Percentiles rank a stretch among this genome's conserved stretches.
Evolutionary conservation across 2,888 invertebrate species (phyloP).

Genomic region (Diadegma fenestrale): DNA sequence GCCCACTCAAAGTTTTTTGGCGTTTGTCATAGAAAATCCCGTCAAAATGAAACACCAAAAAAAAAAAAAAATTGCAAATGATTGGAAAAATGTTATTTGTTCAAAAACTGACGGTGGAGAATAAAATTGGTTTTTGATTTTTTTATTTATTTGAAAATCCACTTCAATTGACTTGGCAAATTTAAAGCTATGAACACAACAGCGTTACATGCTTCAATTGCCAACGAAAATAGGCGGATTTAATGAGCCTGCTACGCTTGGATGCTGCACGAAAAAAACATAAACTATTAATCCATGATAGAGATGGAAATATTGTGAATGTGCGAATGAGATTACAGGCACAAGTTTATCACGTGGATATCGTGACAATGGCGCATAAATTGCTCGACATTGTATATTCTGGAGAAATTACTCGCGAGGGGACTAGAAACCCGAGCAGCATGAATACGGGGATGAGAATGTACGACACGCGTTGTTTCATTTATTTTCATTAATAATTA

Average conservation of each 20-base stretch:
- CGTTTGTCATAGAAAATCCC: background rate
- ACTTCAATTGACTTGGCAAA: slow-evolving; percentile 12
- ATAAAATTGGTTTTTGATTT: background rate
- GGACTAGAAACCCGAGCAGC: background rate
- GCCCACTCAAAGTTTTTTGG: background rate
- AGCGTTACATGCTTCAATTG: slow-evolving; percentile 33
- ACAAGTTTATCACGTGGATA: slow-evolving; percentile 4
- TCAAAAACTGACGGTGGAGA: background rate
- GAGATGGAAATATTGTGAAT: slow-evolving; percentile 46
- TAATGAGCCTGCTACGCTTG: slow-evolving; percentile 41
- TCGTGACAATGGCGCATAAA: slow-evolving; percentile 16
- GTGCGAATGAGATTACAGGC: slow-evolving; percentile 46
- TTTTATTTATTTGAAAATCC: background rate
- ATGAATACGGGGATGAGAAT: background rate
- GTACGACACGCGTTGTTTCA: slow-evolving; percentile 12
- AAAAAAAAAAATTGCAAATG: background rate
- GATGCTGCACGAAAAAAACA: slow-evolving; percentile 12
- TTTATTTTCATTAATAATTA: slow-evolving; percentile 21
- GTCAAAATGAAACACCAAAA: background rate
- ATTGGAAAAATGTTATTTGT: background rate
- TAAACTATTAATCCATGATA: slow-evolving; percentile 29
- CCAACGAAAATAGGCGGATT: slow-evolving; percentile 34
- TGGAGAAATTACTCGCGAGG: slow-evolving; percentile 23
- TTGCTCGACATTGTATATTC: slow-evolving; percentile 9
- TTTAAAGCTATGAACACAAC: slow-evolving; percentile 25